Percentiles rank a stretch among this genome's conserved stretches.
Conservation (phyloP, 1,140 invertebrate genomes). For the Vollenhovia emeryi region DNA sequence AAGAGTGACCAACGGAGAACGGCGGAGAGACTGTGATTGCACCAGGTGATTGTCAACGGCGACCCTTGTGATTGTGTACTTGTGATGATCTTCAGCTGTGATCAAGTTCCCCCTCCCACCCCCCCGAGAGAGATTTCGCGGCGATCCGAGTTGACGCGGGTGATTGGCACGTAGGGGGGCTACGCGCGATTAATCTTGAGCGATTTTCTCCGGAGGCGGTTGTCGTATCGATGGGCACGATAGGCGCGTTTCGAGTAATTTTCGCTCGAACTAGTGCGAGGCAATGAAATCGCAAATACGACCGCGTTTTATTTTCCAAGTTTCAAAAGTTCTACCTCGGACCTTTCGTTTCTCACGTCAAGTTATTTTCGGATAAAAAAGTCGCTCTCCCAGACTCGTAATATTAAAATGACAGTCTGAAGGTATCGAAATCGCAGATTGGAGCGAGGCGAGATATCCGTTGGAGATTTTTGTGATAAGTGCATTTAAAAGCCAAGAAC, state of each 20-base stretch:
- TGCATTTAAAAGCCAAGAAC: background rate
- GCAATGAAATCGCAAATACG: background rate
- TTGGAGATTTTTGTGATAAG: background rate
- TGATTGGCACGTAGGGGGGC: conserved; percentile 51
- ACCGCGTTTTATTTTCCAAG: background rate
- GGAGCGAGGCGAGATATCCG: background rate
- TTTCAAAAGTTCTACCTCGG: background rate
- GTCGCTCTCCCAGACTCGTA: background rate
- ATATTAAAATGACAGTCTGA: background rate
- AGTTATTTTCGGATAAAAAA: background rate
- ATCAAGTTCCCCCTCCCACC: conserved; percentile 28
- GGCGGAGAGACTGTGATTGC: conserved; percentile 21
- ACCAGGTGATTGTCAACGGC: conserved; percentile 66
- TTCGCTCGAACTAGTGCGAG: background rate
- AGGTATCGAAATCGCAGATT: background rate
- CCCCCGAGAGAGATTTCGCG: conserved; percentile 37
- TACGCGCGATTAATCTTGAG: background rate
- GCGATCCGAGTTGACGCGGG: conserved; percentile 24
- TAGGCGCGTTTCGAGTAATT: background rate
- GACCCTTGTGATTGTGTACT: conserved; percentile 61
- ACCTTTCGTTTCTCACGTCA: background rate
- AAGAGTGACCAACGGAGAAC: conserved; percentile 8
- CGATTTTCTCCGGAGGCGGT: background rate
- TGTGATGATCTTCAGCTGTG: conserved; percentile 55
- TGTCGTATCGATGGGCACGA: conserved; percentile 15